Evolutionary conservation across 2,888 invertebrate species (phyloP).

Genomic region (Gibbula magus): DNA sequence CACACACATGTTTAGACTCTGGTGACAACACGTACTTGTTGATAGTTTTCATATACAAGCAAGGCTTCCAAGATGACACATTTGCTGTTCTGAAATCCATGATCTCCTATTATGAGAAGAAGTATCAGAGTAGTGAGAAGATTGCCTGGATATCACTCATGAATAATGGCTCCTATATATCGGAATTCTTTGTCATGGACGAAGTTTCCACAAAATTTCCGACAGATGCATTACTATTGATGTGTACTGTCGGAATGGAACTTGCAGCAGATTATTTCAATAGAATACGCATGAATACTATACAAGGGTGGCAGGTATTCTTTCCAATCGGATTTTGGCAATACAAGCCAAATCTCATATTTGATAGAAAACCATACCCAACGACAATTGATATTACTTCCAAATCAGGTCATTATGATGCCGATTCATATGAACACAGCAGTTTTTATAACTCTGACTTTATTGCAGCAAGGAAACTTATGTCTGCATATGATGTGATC

Average conservation of each 20-base stretch:
- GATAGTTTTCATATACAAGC: conserved; percentile 80
- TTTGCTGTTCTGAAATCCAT: conserved; percentile 81
- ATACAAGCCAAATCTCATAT: conserved; percentile 82
- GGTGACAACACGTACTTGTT: conserved; percentile 87
- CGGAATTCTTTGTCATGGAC: conserved; percentile 81
- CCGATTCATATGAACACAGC: conserved; percentile 83
- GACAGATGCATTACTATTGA: conserved; percentile 77
- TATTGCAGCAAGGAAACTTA: conserved; percentile 81
- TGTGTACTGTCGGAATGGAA: conserved; percentile 68
- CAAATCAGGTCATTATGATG: conserved; percentile 85
- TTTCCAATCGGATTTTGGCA: conserved; percentile 93
- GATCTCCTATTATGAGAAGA: conserved; percentile 81
- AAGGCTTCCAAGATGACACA: conserved; percentile 76
- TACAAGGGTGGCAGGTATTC: conserved; percentile 90
- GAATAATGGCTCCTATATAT: conserved; percentile 51
- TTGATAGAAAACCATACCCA: conserved; percentile 68
- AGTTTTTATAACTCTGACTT: conserved; percentile 89
- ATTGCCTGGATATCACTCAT: conserved; percentile 76
- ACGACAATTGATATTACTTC: conserved; percentile 69
- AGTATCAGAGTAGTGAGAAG: conserved; percentile 82
- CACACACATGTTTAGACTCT: conserved; percentile 79
- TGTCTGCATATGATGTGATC: conserved; percentile 66
- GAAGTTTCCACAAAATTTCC: conserved; percentile 81
- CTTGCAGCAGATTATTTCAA: conserved; percentile 83
- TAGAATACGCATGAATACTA: conserved; percentile 95